Evolutionary conservation across 2,113 vertebrate species (phyloP).

Genomic region (Platysternon megacephalum): DNA sequence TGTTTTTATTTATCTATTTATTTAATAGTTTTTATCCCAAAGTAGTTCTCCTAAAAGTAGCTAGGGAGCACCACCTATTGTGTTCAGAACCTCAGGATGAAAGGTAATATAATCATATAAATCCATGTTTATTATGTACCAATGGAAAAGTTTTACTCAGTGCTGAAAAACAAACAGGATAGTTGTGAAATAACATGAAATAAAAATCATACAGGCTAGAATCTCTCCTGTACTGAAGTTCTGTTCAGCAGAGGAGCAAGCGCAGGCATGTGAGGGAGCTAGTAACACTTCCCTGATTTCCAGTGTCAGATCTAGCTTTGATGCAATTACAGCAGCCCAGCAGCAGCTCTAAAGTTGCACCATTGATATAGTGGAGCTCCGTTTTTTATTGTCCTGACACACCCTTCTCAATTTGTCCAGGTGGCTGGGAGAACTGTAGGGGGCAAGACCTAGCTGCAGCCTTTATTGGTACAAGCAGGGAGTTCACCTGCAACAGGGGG

Average conservation of each 20-base stretch:
- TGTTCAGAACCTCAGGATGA: constrained; percentile 3
- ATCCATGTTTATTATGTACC: constrained; percentile 56
- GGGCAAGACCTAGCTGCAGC: neutral
- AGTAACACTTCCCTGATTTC: neutral
- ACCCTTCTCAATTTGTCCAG: neutral
- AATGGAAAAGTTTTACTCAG: constrained; percentile 58
- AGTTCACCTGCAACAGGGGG: neutral
- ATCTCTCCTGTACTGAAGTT: neutral
- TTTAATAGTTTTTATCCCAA: neutral
- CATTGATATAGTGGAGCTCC: neutral
- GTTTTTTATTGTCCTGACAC: neutral
- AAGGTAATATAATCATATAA: constrained; percentile 36
- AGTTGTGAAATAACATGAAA: constrained; percentile 23
- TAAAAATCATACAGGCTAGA: neutral
- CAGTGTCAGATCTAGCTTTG: neutral
- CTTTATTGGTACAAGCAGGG: neutral
- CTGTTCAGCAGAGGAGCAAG: neutral
- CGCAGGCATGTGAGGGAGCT: neutral
- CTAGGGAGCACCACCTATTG: neutral
- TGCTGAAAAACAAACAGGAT: constrained; percentile 35
- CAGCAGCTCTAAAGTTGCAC: neutral
- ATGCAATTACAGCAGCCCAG: neutral
- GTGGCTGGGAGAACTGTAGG: neutral
- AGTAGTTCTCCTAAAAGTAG: neutral
- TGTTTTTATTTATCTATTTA: neutral